These are phyloP conservation scores for Sorex maritimensis DNA, from an alignment of 2,797 vertebrate species.

Conservation along the genomic window DNA sequence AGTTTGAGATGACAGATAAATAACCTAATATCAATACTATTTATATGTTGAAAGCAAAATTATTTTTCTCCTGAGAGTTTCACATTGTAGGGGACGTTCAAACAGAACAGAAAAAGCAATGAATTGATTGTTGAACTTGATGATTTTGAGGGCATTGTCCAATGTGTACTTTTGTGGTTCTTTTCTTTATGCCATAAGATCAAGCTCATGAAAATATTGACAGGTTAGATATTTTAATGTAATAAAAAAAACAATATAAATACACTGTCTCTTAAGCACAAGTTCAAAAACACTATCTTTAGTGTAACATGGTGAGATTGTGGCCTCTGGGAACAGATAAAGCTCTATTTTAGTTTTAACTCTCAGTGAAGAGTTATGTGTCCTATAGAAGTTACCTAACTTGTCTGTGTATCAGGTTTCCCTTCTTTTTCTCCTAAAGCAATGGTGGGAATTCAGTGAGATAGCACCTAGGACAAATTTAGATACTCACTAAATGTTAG, in stretches of 20 bases:
- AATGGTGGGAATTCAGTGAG: constrained; percentile 35
- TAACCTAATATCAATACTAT: constrained; percentile 9
- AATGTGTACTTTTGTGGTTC: constrained; percentile 21
- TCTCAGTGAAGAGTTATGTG: background rate
- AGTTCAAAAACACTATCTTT: constrained; percentile 37
- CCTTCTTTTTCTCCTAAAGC: constrained; percentile 33
- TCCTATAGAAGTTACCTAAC: background rate
- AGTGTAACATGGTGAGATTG: background rate
- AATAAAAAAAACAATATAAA: background rate
- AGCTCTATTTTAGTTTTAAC: background rate
- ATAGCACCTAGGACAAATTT: constrained; percentile 1
- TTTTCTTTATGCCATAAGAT: background rate
- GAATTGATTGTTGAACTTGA: background rate
- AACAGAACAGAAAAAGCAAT: constrained; percentile 48
- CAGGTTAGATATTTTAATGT: constrained; percentile 8
- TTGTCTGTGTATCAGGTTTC: constrained; percentile 14
- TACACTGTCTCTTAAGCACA: background rate
- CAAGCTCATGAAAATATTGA: constrained; percentile 31
- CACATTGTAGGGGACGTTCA: background rate
- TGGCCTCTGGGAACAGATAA: background rate
- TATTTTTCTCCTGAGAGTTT: constrained; percentile 14
- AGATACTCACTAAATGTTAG: constrained; percentile 8
- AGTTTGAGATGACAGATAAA: constrained; percentile 53
- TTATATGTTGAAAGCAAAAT: background rate
- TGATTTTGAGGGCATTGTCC: constrained; percentile 44